Base-by-base conservation (phyloP, 2,888 invertebrate genomes). In the Pseudolycoriella hygida region DNA sequence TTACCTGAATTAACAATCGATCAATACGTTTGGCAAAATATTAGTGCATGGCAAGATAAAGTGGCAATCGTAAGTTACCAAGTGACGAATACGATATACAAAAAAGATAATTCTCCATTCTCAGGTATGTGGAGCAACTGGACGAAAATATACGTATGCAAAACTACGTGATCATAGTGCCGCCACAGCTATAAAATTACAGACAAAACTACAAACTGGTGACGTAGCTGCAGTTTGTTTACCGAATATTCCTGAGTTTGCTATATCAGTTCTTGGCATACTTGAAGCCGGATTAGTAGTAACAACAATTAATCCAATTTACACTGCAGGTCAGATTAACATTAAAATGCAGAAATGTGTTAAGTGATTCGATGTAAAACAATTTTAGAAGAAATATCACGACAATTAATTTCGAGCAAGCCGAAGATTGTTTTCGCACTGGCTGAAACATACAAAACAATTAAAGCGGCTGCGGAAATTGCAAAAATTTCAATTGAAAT, bases 151-250 rank as follows among this genome's bases (percentile, higher is more conserved):
- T 53, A 83, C 80, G 0, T 86, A 72, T 56, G 74, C 73, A 10
- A 71, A 83, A 57, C 60, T 78, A 0, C 70, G 77, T 49, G 74
- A 73, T 49, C 66, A 73, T 19, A 71, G 76, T n/a, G 71, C 70
- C 44, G 74, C 77, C 42, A 74, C 84, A 47, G 74, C 78, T 0
- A 74, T 76, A 0, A 72, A 75, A 50, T 69, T 86, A 45, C 70
- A 79, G 42, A 69, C 66, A 18, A 76, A 77, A 47, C 59, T 84
- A n/a, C 62, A 62, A 44, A 71, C 73, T 50, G 76, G 77, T 1
- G 80, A 86, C 54, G 70, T 78, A 0, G 60, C 86, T 1, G 80
- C 79, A 1, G 53, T 87, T 6, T 72, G 83, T 55, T 56, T 85
- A 45, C 83, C 84, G 1, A 88, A 88, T 58, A 55, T 77, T 18